Evolutionary conservation across 1,140 invertebrate species (phyloP).

Genomic region (Propsilocerus akamusi): DNA sequence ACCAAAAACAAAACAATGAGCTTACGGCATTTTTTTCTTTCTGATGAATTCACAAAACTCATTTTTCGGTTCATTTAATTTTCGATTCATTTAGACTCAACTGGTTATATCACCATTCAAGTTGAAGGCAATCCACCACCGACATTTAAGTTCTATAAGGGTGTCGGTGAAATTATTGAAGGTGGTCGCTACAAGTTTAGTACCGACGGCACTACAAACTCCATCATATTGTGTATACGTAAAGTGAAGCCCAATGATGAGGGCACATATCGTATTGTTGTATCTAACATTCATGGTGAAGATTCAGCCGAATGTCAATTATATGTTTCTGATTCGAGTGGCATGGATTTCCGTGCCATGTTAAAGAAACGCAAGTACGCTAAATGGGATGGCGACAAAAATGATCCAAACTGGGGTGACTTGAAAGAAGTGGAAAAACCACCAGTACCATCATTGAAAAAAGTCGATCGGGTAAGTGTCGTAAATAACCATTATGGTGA

Average conservation of each 20-base stretch:
- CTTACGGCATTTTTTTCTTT: background rate
- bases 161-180: slow-evolving; percentile 75
- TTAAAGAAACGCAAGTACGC: slow-evolving; percentile 92
- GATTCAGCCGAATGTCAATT: slow-evolving; percentile 88
- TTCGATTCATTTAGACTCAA: slow-evolving; percentile 43
- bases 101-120: slow-evolving; percentile 69
- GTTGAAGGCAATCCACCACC: slow-evolving; percentile 86
- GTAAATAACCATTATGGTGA: no score
- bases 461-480: slow-evolving; percentile 72
- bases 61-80: background rate
- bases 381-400: slow-evolving; percentile 80
- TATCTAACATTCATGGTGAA: slow-evolving; percentile 85
- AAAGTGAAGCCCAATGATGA: slow-evolving; percentile 96
- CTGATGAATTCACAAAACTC: background rate
- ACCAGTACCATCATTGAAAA: slow-evolving; percentile 62
- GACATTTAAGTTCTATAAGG: slow-evolving; percentile 92
- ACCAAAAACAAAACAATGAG: slow-evolving; percentile 7
- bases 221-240: slow-evolving; percentile 82
- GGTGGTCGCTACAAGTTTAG: slow-evolving; percentile 83
- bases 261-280: slow-evolving; percentile 83
- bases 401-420: slow-evolving; percentile 79
- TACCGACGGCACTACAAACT: slow-evolving; percentile 75
- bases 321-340: slow-evolving; percentile 90
- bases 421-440: slow-evolving; percentile 83
- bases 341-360: slow-evolving; percentile 97